These are phyloP conservation scores for Coenonympha glycerion DNA, from an alignment of 2,888 invertebrate species.

Conservation along the genomic window DNA sequence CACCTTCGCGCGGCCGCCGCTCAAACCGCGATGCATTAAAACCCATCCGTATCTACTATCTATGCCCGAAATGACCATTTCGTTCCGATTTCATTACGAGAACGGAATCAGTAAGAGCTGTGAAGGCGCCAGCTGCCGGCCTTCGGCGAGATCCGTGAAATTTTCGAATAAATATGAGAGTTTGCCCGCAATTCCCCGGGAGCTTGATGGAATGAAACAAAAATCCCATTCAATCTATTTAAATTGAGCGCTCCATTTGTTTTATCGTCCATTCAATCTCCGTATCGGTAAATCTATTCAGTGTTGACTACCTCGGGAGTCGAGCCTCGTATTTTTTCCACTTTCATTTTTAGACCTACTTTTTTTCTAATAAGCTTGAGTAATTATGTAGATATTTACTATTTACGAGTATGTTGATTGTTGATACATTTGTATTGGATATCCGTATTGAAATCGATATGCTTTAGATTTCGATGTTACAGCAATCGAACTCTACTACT, in stretches of 20 bases:
- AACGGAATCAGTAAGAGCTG: constrained; percentile 39
- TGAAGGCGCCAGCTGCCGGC: constrained; percentile 31
- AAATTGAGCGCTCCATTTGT: constrained; percentile 70
- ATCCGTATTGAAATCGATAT: background rate
- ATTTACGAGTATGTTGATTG: too few species aligned
- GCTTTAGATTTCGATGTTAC: background rate
- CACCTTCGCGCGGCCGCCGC: background rate
- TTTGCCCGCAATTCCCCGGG: constrained; percentile 41
- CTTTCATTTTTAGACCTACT: constrained; percentile 5
- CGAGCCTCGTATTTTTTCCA: constrained; percentile 7
- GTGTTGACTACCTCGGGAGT: constrained; percentile 34
- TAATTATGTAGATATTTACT: background rate
- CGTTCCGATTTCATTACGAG: constrained; percentile 38
- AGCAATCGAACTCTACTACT: too few species aligned
- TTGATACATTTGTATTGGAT: too few species aligned
- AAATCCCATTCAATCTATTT: constrained; percentile 72
- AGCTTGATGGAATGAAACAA: constrained; percentile 63
- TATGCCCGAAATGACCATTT: constrained; percentile 20
- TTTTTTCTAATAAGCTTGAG: constrained; percentile 3
- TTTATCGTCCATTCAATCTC: constrained; percentile 66
- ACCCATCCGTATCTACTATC: constrained; percentile 17
- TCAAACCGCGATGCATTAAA: background rate
- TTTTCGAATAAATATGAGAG: constrained; percentile 30
- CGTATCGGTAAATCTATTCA: constrained; percentile 55
- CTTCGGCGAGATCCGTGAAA: constrained; percentile 41